Evolutionary conservation across 2,797 vertebrate species (phyloP).

Genomic region (Paramormyrops hopkinsi): DNA sequence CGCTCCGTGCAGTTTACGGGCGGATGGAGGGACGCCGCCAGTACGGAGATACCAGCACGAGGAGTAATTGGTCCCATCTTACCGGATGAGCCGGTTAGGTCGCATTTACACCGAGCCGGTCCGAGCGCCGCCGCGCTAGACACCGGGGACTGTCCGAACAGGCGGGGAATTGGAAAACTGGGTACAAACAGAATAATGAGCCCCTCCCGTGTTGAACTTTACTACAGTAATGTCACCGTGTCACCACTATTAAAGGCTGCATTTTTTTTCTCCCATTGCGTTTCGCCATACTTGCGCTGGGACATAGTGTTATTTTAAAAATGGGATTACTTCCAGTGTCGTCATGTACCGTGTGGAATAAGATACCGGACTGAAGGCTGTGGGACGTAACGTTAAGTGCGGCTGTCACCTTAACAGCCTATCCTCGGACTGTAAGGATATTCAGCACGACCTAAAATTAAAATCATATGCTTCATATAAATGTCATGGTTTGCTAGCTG

Average conservation of each 20-base stretch:
- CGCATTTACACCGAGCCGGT: conserved; percentile 17
- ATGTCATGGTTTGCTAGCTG: neutral
- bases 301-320: neutral
- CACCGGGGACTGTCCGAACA: neutral
- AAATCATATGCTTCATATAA: neutral
- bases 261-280: neutral
- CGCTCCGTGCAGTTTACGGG: neutral
- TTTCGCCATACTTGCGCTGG: neutral
- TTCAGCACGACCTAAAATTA: neutral
- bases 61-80: conserved; percentile 22
- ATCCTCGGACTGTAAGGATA: neutral
- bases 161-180: neutral
- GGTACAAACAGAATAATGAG: conserved; percentile 12
- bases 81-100: conserved; percentile 8
- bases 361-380: neutral
- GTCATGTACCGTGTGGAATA: neutral
- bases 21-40: neutral
- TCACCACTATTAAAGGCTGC: conserved; percentile 10
- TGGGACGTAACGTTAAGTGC: neutral
- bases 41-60: neutral
- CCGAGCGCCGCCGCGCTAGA: neutral
- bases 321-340: neutral
- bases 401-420: neutral
- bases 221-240: neutral
- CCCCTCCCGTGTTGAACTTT: neutral